Conservation (phyloP, 2,888 invertebrate species). For the Microplitis deprimator region DNA sequence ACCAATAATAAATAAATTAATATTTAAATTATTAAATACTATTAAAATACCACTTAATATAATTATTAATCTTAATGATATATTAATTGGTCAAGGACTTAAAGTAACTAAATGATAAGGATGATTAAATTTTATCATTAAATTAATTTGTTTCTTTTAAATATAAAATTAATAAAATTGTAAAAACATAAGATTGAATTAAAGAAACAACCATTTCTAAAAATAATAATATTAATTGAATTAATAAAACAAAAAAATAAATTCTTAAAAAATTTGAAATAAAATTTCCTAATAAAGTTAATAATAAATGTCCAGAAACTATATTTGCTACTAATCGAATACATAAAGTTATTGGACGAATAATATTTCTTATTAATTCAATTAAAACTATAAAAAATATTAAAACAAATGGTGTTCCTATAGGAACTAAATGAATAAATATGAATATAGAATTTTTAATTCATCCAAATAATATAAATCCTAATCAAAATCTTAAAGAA, state of each 20-base stretch:
- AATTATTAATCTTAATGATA: conserved; percentile 75
- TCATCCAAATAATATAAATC: conserved; percentile 79
- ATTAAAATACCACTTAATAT: conserved; percentile 75
- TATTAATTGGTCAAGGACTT: conserved; percentile 78
- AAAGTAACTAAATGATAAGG: conserved; percentile 77
- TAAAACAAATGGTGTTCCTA: conserved; percentile 77
- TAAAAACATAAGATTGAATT: conserved; percentile 80
- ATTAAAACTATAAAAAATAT: conserved; percentile 83
- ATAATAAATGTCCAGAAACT: conserved; percentile 81
- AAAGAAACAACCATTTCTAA: conserved; percentile 77
- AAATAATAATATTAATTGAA: conserved; percentile 74
- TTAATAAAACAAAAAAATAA: conserved; percentile 60
- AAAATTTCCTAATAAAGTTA: conserved; percentile 76
- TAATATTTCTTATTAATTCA: conserved; percentile 82
- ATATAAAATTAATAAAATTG: conserved; percentile 78
- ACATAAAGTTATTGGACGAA: conserved; percentile 80
- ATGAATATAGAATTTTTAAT: conserved; percentile 77
- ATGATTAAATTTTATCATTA: conserved; percentile 46
- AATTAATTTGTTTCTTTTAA: conserved; percentile 77
- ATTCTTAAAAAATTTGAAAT: conserved; percentile 61
- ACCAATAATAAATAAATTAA: conserved; percentile 74
- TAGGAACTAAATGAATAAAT: conserved; percentile 80
- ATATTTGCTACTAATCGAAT: conserved; percentile 84
- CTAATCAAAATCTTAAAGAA: conserved; percentile 78
- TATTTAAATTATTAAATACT: conserved; percentile 77